Base-by-base conservation (phyloP, 2,888 invertebrate genomes). In the Lasioglossum morio region DNA sequence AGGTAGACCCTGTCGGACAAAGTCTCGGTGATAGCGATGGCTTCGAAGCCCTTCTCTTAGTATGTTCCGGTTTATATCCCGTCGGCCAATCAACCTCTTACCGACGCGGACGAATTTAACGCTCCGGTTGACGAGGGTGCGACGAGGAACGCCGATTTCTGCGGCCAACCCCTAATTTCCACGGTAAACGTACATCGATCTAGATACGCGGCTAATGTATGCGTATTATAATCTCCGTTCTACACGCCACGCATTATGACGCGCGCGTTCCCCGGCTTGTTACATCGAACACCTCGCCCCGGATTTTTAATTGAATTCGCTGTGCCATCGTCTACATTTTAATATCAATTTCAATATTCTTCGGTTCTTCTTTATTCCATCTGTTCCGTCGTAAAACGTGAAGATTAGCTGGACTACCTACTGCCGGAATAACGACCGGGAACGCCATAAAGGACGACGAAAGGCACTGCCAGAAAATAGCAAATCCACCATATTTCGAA, bases 1-100 rank as follows among this genome's bases (percentile, higher is more conserved):
- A 70, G 34, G 84, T 53, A 76, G 81, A 83, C 83, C 75, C 78
- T 63, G 43, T 60, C 8, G 72, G 69, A 76, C 86, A 80, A 46
- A 80, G 60, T 63, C 60, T 63, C 60, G 30, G 16, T 30, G 60
- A 63, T 63, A 63, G 60, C 60, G 27, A 63, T 30, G 27, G 60
- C 60, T 27, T 16, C 27, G n/a, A 4, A 30, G 27, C 60, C 60
- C 60, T 34, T 53, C 53, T 53, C 53, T 8, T 23, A 10, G 53
- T 53, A 37, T 81, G 63, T 81, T 69, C 27, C 75, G 72, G 77
- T 70, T 60, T 66, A 30, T n/a, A 30, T 8, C 14, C n/a, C 34
- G 23, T 34, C 46, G 19, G 79, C 46, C 70, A 72, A 81, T 83
- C 43, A 81, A 81, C 72, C 60, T 43, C n/a, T n/a, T 16, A 34